Base-by-base conservation (phyloP, 2,888 invertebrate genomes). In the Cataglyphis rosenhaueri region DNA sequence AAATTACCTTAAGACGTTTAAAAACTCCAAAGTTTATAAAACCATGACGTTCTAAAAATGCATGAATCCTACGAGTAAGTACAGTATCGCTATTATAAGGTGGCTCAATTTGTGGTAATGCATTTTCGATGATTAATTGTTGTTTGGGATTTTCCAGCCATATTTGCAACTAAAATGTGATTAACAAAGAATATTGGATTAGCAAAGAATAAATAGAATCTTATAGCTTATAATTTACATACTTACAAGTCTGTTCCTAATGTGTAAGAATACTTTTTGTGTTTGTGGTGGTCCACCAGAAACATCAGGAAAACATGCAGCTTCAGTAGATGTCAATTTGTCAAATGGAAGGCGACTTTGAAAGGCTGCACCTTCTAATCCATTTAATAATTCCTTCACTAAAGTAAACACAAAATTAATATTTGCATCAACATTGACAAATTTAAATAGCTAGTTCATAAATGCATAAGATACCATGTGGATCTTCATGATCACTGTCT, bases 1-100 rank as follows among this genome's bases (percentile, higher is more conserved):
- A 32, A 73, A 62, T 78, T 79, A 97, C 97, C 92, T 97, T 97
- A 4, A 97, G 94, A 55, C 98, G 96, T 93, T 98, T 98, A 95
- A 98, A 99, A 71, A 99, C 97, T 0, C 99, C 99, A 95, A 98
- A 99, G 95, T 99, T 99, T 86, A 99, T 99, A 92, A 98, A 98
- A 2, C 99, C 99, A 95, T 99, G 98, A 64, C 99, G 96, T 92
- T 99, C 98, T 55, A 99, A 95, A 94, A 98, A 99, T 0, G 97
- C 97, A 95, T 98, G 98, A 44, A 98, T 96, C 87, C 99, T 96
- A 93, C 97, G 96, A 1, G 99, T 96, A 32, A 99, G 95, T 10
- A 96, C 96, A 5, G 97, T 96, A 95, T 99, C 99, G 92, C 98
- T 98, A 94, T 99, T 99, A 92, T 98, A 99, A 0, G 99, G 99